Conservation (phyloP, 2,113 vertebrate genomes). For the Takifugu bimaculatus region DNA sequence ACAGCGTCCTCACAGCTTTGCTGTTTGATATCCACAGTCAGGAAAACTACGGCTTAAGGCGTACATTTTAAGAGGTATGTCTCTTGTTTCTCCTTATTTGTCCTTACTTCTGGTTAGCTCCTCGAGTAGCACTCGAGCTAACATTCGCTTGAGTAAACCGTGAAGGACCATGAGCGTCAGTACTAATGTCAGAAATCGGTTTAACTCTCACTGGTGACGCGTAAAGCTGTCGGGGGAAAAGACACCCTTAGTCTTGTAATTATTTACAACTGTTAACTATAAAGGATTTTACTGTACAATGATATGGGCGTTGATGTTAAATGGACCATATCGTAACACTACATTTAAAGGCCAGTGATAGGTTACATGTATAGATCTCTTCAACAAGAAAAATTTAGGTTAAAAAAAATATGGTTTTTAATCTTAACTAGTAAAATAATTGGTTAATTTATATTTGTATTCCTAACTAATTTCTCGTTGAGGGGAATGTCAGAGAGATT, state of each 20-base stretch:
- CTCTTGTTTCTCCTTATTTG: neutral
- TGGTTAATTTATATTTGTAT: neutral
- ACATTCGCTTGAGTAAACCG: conserved; percentile 10
- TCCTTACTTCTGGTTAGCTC: conserved; percentile 6
- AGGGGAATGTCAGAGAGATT: neutral
- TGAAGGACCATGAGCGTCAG: neutral
- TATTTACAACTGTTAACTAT: too few relatives aligned
- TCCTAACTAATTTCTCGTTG: neutral
- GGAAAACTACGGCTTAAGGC: neutral
- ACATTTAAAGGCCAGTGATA: too few relatives aligned
- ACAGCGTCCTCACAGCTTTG: accelerated
- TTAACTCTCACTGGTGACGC: neutral
- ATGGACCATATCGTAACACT: too few relatives aligned
- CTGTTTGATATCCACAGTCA: neutral
- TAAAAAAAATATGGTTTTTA: too few relatives aligned
- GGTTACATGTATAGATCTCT: too few relatives aligned
- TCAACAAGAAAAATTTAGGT: too few relatives aligned
- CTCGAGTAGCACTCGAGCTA: conserved; percentile 29
- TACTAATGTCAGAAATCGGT: neutral
- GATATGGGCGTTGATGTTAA: too few relatives aligned
- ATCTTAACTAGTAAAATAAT: too few relatives aligned
- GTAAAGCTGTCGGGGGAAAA: too few relatives aligned
- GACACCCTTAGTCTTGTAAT: too few relatives aligned
- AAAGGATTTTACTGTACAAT: too few relatives aligned
- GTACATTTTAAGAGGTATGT: conserved; percentile 31